Base-by-base conservation (phyloP, 2,797 vertebrate genomes). In the Siniperca obscura region DNA sequence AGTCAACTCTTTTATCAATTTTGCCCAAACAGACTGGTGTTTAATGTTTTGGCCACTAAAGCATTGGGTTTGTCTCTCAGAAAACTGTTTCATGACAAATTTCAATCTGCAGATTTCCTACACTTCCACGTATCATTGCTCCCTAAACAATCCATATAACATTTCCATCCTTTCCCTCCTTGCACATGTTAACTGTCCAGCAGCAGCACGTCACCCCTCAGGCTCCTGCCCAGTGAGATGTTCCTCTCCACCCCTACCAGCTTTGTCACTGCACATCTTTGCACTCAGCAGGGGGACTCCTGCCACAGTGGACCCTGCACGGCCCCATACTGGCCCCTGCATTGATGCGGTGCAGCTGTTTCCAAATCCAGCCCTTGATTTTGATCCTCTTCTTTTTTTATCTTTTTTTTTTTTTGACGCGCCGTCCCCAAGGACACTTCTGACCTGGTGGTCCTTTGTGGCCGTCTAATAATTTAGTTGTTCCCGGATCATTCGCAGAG, bases 291-390 rank as follows among this genome's bases (percentile, higher is more conserved):
- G 94, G 95, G 91, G 82, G 85, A 69, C 87, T 87, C 79, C 82
- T 90, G 91, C 90, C 89, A 80, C 81, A 74, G 83, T 83, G 84
- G 86, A 74, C 86, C 87, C 86, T 90, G 83, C 46, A 0, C 40
- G 67, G 89, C 88, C 87, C 86, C 76, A 65, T 78, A 80, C 89
- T 44, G 74, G 78, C 82, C 76, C 67, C 80, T 78, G 86, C 87
- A 91, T 91, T 92, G 90, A 93, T 89, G 83, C 81, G 0, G 73
- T 89, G 95, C 95, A 96, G 95, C 95, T 96, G 95, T 95, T 96
- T 95, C 90, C 93, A 95, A 95, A 95, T 95, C 91, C 93, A 88
- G 83, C 80, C 93, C 93, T 94, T 93, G 92, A 93, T 94, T 94
- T 94, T 95, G 93, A 94, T 91, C 92, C 91, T 93, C 87, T 90